These are phyloP conservation scores for Karalla daura DNA, from an alignment of 2,797 vertebrate species.

Conservation along the genomic window DNA sequence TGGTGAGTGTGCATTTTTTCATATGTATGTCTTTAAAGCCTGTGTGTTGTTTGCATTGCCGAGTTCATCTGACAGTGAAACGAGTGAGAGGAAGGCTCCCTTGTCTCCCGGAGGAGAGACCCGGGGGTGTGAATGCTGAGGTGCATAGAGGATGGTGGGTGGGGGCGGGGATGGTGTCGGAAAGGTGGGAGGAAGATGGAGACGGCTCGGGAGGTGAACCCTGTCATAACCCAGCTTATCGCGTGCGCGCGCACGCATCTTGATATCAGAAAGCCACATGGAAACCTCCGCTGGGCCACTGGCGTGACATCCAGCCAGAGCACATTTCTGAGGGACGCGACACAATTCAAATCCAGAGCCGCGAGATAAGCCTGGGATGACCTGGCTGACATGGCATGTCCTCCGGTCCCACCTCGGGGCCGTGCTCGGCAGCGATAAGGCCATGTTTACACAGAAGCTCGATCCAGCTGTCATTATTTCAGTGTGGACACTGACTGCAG, in stretches of 20 bases:
- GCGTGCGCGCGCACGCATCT: background rate
- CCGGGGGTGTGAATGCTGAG: slow-evolving; percentile 36
- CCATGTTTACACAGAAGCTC: background rate
- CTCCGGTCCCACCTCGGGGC: background rate
- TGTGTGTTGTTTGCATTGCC: background rate
- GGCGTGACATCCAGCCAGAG: background rate
- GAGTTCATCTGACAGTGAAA: slow-evolving; percentile 16
- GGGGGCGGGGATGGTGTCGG: slow-evolving; percentile 47
- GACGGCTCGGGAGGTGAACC: background rate
- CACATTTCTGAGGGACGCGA: background rate
- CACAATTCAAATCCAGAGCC: background rate
- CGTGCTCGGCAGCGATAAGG: background rate
- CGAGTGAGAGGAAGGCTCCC: slow-evolving; percentile 46
- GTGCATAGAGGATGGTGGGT: slow-evolving; percentile 32
- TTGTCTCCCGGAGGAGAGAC: slow-evolving; percentile 55
- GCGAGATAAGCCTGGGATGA: background rate
- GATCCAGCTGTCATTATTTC: background rate
- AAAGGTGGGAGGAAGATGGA: slow-evolving; percentile 5
- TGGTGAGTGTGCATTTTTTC: slow-evolving; percentile 37
- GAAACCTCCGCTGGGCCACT: background rate
- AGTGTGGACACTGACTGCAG: background rate
- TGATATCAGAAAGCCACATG: background rate
- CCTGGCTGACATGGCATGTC: background rate
- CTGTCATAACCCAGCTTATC: slow-evolving; percentile 3
- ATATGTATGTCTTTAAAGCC: slow-evolving; percentile 10